Evolutionary conservation across 2,888 invertebrate genomes (phyloP).

Genomic region (Polylopha cassiicola): DNA sequence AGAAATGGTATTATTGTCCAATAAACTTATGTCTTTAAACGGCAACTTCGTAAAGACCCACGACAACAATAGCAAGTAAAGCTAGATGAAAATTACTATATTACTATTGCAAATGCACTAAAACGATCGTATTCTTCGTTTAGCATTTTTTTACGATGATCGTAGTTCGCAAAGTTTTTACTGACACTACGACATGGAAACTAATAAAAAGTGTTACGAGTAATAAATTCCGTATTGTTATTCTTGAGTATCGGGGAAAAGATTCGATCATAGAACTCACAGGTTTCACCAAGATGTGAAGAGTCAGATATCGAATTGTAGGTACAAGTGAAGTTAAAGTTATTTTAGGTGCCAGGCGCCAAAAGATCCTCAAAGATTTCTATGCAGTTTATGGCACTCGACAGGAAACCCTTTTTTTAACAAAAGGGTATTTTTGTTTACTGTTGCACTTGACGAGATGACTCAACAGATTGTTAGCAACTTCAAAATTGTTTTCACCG

Average conservation of each 20-base stretch:
- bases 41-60: no score
- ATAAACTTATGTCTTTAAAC: no score
- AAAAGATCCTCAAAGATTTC: slow-evolving; percentile 49
- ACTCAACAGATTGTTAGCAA: slow-evolving; percentile 43
- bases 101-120: slow-evolving; percentile 11
- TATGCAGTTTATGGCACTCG: slow-evolving; percentile 38
- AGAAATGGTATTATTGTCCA: no score
- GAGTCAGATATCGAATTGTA: no score
- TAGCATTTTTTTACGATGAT: slow-evolving; percentile 19
- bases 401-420: slow-evolving; percentile 51
- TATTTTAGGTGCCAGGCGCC: slow-evolving; percentile 66
- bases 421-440: slow-evolving; percentile 53
- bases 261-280: no score
- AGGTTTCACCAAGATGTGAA: no score
- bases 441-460: slow-evolving; percentile 61
- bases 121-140: slow-evolving; percentile 13
- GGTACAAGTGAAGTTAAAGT: no score
- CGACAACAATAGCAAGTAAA: slow-evolving; percentile 15
- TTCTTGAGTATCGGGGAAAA: slow-evolving; percentile 20
- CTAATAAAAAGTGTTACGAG: slow-evolving; percentile 18
- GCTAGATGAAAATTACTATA: slow-evolving; percentile 16
- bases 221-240: slow-evolving; percentile 21
- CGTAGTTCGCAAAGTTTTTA: slow-evolving; percentile 18
- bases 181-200: slow-evolving; percentile 14
- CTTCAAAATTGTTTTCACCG: no score